Base-by-base conservation (phyloP, 2,888 invertebrate species). In the Caenorhabditis sp. region DNA sequence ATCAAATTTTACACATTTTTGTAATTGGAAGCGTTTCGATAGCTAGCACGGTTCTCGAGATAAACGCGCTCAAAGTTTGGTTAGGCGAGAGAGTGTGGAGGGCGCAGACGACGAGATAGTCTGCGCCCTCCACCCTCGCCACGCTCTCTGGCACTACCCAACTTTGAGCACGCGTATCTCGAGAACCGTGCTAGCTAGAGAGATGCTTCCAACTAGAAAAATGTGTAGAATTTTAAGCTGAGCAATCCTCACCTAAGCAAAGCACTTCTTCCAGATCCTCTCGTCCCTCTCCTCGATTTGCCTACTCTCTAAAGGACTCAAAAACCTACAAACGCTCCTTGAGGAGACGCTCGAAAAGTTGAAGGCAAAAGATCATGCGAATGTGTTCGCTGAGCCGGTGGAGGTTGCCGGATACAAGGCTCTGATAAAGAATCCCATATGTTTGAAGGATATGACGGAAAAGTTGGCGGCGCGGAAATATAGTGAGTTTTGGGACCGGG, bases 391-490 rank as follows among this genome's bases (percentile, higher is more conserved):
- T 4, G 19, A 82, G 44, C 90, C 90, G 1, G 90, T 91, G 10
- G 77, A 84, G 14, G 87, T 93, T 90, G 96, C 96, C 16, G 97
- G 97, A 93, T 98, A 98, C 93, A 94, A 95, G 74, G 95, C 95
- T 14, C 95, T 96, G 61, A 96, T 97, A 4, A 94, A 95, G 69
- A 94, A 95, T 76, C 97, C 97, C 0, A 97, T 97, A 96, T 96
- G 96, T 93, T 94, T 97, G 82, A 95, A 95, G 41, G 96, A 96
- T 0, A 98, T 99, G 96, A 94, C 95, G 84, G 91, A 90, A 24
- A 94, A 94, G 85, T 91, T 94, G 12, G 92, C 93, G 8, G 10
- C 38, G 7, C 44, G 47, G 0, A 19, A 49, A 14, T 77, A 77
- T 38, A 14, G 68, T 68, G 19, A 59, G 68, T 66, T 64, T 38